Evolutionary conservation across 2,113 vertebrate species (phyloP).

Genomic region (Oreamnos americanus): DNA sequence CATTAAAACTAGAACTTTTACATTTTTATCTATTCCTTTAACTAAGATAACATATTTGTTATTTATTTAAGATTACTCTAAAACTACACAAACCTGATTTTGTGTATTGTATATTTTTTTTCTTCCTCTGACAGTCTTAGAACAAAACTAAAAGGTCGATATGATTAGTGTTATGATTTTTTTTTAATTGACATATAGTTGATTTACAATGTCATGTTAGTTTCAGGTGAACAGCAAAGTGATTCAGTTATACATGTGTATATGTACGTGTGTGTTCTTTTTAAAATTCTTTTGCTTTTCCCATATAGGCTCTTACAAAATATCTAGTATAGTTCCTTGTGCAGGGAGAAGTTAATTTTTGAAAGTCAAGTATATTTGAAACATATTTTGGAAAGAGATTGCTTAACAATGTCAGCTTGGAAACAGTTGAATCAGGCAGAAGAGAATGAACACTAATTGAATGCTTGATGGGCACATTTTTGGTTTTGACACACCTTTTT

Average conservation of each 20-base stretch:
- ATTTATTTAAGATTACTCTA: background rate
- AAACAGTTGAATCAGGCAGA: background rate
- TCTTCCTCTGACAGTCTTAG: background rate
- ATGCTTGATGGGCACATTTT: background rate
- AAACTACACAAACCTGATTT: background rate
- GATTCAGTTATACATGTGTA: background rate
- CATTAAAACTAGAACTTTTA: background rate
- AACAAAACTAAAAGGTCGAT: background rate
- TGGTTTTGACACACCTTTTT: background rate
- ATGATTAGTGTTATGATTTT: background rate
- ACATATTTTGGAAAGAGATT: background rate
- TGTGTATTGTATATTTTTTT: background rate
- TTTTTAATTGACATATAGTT: background rate
- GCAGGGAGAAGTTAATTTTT: background rate
- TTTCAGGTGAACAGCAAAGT: background rate
- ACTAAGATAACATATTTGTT: background rate
- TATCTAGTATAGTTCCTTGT: background rate
- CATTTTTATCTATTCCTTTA: background rate
- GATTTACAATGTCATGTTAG: background rate
- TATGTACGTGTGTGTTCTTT: background rate
- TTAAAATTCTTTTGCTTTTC: background rate
- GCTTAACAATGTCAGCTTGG: background rate
- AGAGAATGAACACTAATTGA: background rate
- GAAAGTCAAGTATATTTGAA: background rate
- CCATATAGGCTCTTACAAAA: background rate